Base-by-base conservation (phyloP, 2,113 vertebrate species). In the Theropithecus gelada region DNA sequence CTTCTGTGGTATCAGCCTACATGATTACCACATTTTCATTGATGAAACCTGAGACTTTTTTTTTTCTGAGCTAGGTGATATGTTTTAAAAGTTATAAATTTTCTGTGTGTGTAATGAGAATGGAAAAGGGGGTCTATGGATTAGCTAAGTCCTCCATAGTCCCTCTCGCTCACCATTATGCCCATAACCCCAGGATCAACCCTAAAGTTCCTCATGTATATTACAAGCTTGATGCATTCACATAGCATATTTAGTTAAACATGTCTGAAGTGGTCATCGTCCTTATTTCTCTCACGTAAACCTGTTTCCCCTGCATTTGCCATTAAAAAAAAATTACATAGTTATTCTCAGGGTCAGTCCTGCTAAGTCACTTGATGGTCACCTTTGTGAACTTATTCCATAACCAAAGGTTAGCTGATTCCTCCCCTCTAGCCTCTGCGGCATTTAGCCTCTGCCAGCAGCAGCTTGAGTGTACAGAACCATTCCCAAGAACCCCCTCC, bases 401-500 rank as follows among this genome's bases (percentile, higher is more conserved):
- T 35, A 64, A 75, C 5, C 12, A 32, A 66, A 64, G 18, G 25
- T 40, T 85, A 38, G 32, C 5, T 57, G 32, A 43, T 59, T 64
- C 52, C 72, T 75, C 22, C 43, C 6, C 32, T 76, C 7, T 27
- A 68, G 76, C 16, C 25, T 55, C 52, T 7, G 23, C 0, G n/a
- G n/a, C 13, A 18, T 10, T 6, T 11, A 38, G 23, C 2, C 9
- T 61, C 70, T 30, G 59, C 40, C 8, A 16, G 18, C 35, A 8
- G 52, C 5, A 68, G 61, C 11, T 48, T 30, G 14, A 4, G 1
- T 3, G 8, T 2, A 48, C 30, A 88, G n/a, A 45, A 20, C 0
- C 3, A 38, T 12, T 32, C 23, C n/a, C 6, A 0, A 0, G 0
- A n/a, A 0, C 50, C 38, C 59, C 45, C 59, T 50, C 32, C 23